phyloP scores from a whole-genome alignment of 2,113 vertebrate species.

The Marmota flaviventris region DNA sequence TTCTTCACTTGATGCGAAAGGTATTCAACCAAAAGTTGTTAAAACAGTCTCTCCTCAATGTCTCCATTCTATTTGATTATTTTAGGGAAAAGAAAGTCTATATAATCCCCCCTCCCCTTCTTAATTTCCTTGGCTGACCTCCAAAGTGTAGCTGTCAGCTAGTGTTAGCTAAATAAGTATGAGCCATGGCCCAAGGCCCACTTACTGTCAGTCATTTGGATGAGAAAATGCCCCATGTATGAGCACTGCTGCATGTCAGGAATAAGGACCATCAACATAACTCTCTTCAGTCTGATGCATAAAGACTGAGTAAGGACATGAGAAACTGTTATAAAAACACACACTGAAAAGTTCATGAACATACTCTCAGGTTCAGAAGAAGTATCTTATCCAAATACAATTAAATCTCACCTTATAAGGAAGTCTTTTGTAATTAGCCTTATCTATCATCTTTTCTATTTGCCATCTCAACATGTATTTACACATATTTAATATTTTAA shows the following conservation, averaged over 20 bases:
- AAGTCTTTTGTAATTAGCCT: background rate
- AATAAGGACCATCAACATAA: slow-evolving; percentile 33
- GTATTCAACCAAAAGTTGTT: slow-evolving; percentile 63
- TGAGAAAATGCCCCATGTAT: slow-evolving; percentile 49
- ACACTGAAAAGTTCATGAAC: background rate
- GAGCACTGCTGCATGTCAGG: background rate
- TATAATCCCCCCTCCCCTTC: background rate
- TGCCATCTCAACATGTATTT: background rate
- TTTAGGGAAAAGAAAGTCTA: slow-evolving; percentile 48
- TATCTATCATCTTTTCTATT: background rate
- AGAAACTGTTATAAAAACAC: background rate
- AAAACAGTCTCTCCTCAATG: slow-evolving; percentile 58
- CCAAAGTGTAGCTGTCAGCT: slow-evolving; percentile 80
- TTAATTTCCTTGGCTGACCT: slow-evolving; percentile 79
- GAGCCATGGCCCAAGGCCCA: slow-evolving; percentile 76
- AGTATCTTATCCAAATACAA: background rate
- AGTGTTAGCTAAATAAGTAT: slow-evolving; percentile 77
- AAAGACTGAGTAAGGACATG: slow-evolving; percentile 45
- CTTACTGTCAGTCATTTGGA: slow-evolving; percentile 76
- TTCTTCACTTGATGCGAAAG: slow-evolving; percentile 5
- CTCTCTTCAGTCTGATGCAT: slow-evolving; percentile 14
- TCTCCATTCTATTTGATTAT: slow-evolving; percentile 62
- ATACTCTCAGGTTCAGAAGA: background rate
- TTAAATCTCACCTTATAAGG: background rate
- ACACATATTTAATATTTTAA: background rate